phyloP scores from a whole-genome alignment of 2,888 invertebrate species.

The Rhingia rostrata region DNA sequence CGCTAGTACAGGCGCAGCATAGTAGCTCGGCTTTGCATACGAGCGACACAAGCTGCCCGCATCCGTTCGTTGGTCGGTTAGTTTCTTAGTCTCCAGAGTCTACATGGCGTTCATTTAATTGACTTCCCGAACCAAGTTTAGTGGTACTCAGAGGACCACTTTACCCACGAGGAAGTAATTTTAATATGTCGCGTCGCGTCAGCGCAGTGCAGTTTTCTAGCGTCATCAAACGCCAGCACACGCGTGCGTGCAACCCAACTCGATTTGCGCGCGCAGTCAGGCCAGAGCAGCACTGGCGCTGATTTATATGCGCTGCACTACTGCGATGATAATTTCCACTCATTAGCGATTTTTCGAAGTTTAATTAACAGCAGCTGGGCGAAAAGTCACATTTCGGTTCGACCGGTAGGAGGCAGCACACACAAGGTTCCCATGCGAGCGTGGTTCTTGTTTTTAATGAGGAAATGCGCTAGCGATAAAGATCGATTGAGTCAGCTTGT shows the following conservation, averaged over 20 bases:
- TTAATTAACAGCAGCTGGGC: slow-evolving; percentile 72
- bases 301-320: slow-evolving; percentile 69
- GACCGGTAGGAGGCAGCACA: slow-evolving; percentile 43
- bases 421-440: slow-evolving; percentile 48
- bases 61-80: slow-evolving; percentile 13
- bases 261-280: slow-evolving; percentile 15
- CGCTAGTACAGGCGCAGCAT: slow-evolving; percentile 11
- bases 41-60: slow-evolving; percentile 37
- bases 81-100: not conserved
- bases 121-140: slow-evolving; percentile 64
- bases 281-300: slow-evolving; percentile 25
- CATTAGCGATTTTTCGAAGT: slow-evolving; percentile 72
- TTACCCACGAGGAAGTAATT: slow-evolving; percentile 70
- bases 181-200: slow-evolving; percentile 41
- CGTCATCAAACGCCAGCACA: slow-evolving; percentile 6
- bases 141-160: slow-evolving; percentile 28
- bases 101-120: slow-evolving; percentile 67
- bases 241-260: slow-evolving; percentile 64
- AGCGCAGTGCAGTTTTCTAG: slow-evolving; percentile 48
- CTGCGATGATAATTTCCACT: slow-evolving; percentile 72
- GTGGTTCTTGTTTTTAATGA: slow-evolving; percentile 68
- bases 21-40: slow-evolving; percentile 50
- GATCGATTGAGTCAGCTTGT: slow-evolving; percentile 65
- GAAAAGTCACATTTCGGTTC: slow-evolving; percentile 54
- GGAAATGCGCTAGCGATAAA: slow-evolving; percentile 69